These are phyloP conservation scores for Orthosia gracilis DNA, from an alignment of 2,888 invertebrate species.

Conservation along the genomic window DNA sequence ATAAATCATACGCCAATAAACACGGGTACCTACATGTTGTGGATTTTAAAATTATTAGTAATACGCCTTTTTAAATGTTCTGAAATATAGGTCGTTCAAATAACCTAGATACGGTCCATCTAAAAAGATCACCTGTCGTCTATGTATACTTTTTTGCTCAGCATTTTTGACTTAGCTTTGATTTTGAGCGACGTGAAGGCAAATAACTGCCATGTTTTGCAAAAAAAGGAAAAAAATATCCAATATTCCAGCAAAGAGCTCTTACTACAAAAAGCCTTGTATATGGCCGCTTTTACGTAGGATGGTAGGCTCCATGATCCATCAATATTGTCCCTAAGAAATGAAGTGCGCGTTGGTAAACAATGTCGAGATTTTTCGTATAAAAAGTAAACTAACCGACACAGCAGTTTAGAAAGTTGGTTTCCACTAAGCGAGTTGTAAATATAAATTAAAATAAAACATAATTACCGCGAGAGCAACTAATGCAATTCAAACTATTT, in stretches of 20 bases:
- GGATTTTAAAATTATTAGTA: constrained; percentile 19
- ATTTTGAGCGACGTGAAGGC: constrained; percentile 36
- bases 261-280: constrained; percentile 2
- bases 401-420: constrained; percentile 36
- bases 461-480: constrained; percentile 53
- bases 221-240: constrained; percentile 14
- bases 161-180: constrained; percentile 29
- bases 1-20: constrained; percentile 56
- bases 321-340: constrained; percentile 51
- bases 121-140: background rate
- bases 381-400: constrained; percentile 27
- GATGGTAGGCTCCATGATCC: constrained; percentile 23
- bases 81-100: background rate
- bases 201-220: constrained; percentile 35
- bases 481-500: constrained; percentile 60
- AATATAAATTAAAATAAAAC: constrained; percentile 50
- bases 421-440: constrained; percentile 40
- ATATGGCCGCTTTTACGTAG: constrained; percentile 26
- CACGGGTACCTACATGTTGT: constrained; percentile 28
- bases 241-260: constrained; percentile 23
- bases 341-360: constrained; percentile 37
- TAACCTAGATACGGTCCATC: background rate
- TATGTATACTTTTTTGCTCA: background rate
- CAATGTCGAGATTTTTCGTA: constrained; percentile 10
- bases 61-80: background rate